Evolutionary conservation across 2,888 invertebrate genomes (phyloP).

Genomic region (Camponotus fellah): DNA sequence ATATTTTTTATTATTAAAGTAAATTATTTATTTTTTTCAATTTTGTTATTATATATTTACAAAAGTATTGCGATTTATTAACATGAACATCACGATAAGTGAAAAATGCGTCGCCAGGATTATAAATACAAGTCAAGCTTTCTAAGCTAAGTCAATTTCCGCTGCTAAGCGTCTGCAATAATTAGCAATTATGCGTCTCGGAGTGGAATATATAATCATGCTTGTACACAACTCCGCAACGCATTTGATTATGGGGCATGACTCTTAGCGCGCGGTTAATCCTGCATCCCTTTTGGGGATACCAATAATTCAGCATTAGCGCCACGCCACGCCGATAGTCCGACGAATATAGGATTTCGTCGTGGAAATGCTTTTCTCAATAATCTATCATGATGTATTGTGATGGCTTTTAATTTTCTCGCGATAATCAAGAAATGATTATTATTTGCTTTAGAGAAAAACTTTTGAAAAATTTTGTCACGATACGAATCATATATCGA

Average conservation of each 20-base stretch:
- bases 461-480: not conserved
- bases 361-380: conserved; percentile 36
- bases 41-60: not conserved
- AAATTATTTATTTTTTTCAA: not conserved
- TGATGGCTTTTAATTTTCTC: not conserved
- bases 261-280: conserved; percentile 63
- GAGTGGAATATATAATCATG: conserved; percentile 45
- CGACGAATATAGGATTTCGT: conserved; percentile 48
- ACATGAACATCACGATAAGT: not conserved
- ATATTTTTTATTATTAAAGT: not conserved
- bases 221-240: conserved; percentile 29
- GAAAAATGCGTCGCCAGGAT: not conserved
- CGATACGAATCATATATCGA: not conserved
- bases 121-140: not conserved
- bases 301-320: conserved; percentile 67
- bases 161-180: conserved; percentile 11
- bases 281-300: conserved; percentile 48
- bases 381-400: conserved; percentile 25
- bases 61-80: not conserved
- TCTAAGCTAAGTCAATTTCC: not conserved
- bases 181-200: conserved; percentile 23
- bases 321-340: conserved; percentile 37
- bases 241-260: conserved; percentile 58
- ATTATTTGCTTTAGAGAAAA: not conserved
- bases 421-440: not conserved